Evolutionary conservation across 2,797 vertebrate species (phyloP).

Genomic region (Lithobates sylvaticus): DNA sequence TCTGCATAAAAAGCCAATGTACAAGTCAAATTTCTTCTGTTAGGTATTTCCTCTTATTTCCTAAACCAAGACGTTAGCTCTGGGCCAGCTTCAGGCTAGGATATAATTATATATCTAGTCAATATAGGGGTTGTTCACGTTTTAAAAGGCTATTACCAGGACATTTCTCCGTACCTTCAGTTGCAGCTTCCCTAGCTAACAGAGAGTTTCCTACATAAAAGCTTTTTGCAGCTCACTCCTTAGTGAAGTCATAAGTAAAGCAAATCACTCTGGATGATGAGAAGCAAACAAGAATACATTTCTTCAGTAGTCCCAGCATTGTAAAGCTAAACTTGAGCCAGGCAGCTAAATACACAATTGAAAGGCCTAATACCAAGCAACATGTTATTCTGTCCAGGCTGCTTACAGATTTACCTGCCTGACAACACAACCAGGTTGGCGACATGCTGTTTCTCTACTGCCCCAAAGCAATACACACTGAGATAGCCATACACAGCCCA

Average conservation of each 20-base stretch:
- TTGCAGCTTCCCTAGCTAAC: not conserved
- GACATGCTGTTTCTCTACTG: too few species aligned
- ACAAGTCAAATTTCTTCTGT: slow-evolving; percentile 24
- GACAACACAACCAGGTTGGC: too few species aligned
- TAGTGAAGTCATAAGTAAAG: not conserved
- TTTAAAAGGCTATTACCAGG: not conserved
- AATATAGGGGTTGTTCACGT: not conserved
- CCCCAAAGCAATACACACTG: too few species aligned
- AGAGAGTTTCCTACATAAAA: not conserved
- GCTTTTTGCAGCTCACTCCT: not conserved
- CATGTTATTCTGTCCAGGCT: too few species aligned
- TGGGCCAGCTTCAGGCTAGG: not conserved
- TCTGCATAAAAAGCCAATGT: not conserved
- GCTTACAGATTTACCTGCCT: too few species aligned
- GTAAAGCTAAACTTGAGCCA: too few species aligned
- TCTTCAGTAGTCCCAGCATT: not conserved
- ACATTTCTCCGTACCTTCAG: not conserved
- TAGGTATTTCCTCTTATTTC: slow-evolving; percentile 29
- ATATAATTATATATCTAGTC: slow-evolving; percentile 1
- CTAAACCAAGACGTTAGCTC: slow-evolving; percentile 22
- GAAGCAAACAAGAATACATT: not conserved
- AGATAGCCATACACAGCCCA: too few species aligned
- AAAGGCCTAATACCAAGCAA: too few species aligned
- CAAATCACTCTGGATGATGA: not conserved
- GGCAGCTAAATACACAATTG: too few species aligned